Conservation (phyloP, 1,140 invertebrate genomes). For the Papilio polytes region DNA sequence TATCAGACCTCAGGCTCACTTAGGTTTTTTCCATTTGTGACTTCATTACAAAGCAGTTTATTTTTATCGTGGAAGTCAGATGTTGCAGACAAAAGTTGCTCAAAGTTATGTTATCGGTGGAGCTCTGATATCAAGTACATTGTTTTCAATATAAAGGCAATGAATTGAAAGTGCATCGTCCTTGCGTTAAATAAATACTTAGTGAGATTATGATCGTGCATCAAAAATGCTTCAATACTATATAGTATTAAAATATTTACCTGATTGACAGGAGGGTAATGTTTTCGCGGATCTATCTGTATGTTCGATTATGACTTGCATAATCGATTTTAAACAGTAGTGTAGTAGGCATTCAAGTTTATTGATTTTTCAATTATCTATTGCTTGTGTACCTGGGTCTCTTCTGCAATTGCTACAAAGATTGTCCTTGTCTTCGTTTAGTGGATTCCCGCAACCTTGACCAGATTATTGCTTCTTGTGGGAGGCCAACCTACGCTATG, state of each 20-base stretch:
- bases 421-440: background rate
- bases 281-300: background rate
- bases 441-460: background rate
- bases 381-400: background rate
- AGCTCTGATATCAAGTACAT: conserved; percentile 50
- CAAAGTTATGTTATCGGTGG: conserved; percentile 56
- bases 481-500: background rate
- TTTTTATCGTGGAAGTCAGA: conserved; percentile 48
- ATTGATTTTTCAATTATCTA: background rate
- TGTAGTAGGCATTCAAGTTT: too few relatives aligned
- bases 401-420: background rate
- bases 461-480: background rate
- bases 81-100: conserved; percentile 37
- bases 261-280: too few relatives aligned
- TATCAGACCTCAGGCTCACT: background rate
- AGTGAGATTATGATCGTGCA: background rate
- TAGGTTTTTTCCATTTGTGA: background rate
- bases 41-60: conserved; percentile 12
- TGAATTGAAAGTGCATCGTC: conserved; percentile 65
- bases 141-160: conserved; percentile 59
- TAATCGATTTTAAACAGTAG: background rate
- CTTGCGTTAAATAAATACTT: conserved; percentile 34
- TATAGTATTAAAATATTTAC: too few relatives aligned
- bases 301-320: background rate
- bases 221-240: background rate